Percentiles rank a stretch among this genome's conserved stretches.
phyloP scores from a whole-genome alignment of 2,888 invertebrate species.

The Marronus borbonicus region DNA sequence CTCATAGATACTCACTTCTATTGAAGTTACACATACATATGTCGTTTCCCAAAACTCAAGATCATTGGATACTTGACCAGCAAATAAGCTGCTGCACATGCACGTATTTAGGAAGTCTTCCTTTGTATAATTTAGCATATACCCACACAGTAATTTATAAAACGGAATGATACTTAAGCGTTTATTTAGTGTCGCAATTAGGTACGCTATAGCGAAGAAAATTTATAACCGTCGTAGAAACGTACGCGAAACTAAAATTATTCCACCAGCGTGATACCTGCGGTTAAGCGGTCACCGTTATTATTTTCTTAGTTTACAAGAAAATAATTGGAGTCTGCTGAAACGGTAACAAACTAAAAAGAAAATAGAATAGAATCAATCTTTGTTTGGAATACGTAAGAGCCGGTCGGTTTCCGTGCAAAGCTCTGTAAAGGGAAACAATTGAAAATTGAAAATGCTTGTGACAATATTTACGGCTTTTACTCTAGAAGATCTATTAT shows the following conservation, averaged over 20 bases:
- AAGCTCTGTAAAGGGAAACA: no score
- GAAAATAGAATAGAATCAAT: no score
- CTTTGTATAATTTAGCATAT: background rate
- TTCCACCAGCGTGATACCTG: background rate
- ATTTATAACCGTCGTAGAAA: background rate
- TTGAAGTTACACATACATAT: no score
- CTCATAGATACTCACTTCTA: no score
- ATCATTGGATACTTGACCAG: no score
- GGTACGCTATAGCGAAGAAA: background rate
- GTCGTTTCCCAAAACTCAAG: no score
- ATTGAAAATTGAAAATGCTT: no score
- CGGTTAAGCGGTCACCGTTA: background rate
- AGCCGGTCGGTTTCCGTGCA: no score
- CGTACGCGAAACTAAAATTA: slow-evolving; percentile 10
- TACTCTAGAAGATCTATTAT: no score
- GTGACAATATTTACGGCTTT: no score
- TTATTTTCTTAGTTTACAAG: background rate
- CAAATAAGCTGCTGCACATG: background rate
- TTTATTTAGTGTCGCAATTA: background rate
- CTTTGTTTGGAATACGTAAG: no score
- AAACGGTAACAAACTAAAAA: background rate
- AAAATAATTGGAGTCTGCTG: background rate
- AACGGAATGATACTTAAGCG: background rate
- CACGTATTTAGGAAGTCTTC: background rate
- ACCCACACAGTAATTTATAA: background rate